These are phyloP conservation scores for Chiloscyllium punctatum DNA, from an alignment of 2,797 vertebrate species.

Conservation along the genomic window DNA sequence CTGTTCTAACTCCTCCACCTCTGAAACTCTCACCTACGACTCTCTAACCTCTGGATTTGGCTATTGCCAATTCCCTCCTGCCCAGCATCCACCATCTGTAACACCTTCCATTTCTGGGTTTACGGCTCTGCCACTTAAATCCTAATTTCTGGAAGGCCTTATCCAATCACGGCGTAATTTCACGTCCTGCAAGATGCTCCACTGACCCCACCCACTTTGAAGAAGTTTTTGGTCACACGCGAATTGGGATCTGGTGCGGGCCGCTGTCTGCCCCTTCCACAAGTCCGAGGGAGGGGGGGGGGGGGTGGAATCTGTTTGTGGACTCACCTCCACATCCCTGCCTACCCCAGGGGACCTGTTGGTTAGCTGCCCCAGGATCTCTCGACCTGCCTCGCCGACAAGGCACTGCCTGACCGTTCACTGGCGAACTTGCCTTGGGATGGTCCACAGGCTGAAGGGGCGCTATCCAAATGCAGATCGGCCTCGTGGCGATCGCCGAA, in stretches of 20 bases:
- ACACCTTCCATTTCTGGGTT: background rate
- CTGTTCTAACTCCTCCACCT: background rate
- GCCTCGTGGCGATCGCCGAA: background rate
- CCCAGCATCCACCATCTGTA: background rate
- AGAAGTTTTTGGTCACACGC: background rate
- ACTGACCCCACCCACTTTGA: background rate
- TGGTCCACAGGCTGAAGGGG: background rate
- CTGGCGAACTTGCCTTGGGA: background rate
- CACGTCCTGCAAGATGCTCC: background rate
- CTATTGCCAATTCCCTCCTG: background rate
- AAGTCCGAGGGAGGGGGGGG: too few relatives aligned
- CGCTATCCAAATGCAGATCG: background rate
- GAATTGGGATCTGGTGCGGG: too few relatives aligned
- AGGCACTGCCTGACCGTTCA: background rate
- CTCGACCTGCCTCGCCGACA: background rate
- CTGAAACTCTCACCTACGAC: background rate
- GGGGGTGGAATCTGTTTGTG: too few relatives aligned
- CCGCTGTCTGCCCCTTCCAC: too few relatives aligned
- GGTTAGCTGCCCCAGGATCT: background rate
- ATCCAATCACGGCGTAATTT: background rate
- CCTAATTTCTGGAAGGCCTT: background rate
- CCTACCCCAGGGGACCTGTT: too few relatives aligned
- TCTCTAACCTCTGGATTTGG: background rate
- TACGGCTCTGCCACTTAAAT: too few relatives aligned
- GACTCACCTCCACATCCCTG: too few relatives aligned